Base-by-base conservation (phyloP, 2,888 invertebrate genomes). In the Limnephilus marmoratus region DNA sequence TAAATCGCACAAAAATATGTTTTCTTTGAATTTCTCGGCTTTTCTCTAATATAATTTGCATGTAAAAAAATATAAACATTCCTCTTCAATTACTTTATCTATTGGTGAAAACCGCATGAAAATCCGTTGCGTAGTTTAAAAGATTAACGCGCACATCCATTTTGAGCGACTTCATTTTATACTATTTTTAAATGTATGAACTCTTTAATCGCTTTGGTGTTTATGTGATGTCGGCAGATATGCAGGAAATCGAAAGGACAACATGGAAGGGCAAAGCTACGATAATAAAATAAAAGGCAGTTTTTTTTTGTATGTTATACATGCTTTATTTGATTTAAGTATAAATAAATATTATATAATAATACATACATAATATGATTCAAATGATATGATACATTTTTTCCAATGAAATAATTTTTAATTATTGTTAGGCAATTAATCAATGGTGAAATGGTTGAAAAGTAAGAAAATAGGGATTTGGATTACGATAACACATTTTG, bases 401-500 rank as follows among this genome's bases (percentile, higher is more conserved):
- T 83, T 37, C 37, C 34, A 83, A 85, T 49, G 13, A 85, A 85
- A 85, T 45, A 37, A 85, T 41, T 85, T 45, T 24, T 45, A 86
- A 86, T 83, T 83, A 49, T 37, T 37, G 45, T 86, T 49, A 86
- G 41, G 45, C 45, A 86, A 86, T 86, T 68, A 68, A 68, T 68
- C 68, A 68, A 68, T 68, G 68, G 68, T 68, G 68, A 68, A 68
- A 37, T 45, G 86, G 85, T 45, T 85, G 45, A 41, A 86, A 86
- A 86, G 86, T 86, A 86, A 86, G 86, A 86, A 86, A 86, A 86
- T 86, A 86, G 86, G 86, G 86, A 83, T 86, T 86, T 45, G 86
- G 86, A 86, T 12, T 86, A 15, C 45, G 15, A 86, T 41, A 86
- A 45, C 41, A 86, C 49, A 45, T 29, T 45, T 45, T 86, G 37